Base-by-base conservation (phyloP, 2,113 vertebrate species). In the Solea senegalensis region DNA sequence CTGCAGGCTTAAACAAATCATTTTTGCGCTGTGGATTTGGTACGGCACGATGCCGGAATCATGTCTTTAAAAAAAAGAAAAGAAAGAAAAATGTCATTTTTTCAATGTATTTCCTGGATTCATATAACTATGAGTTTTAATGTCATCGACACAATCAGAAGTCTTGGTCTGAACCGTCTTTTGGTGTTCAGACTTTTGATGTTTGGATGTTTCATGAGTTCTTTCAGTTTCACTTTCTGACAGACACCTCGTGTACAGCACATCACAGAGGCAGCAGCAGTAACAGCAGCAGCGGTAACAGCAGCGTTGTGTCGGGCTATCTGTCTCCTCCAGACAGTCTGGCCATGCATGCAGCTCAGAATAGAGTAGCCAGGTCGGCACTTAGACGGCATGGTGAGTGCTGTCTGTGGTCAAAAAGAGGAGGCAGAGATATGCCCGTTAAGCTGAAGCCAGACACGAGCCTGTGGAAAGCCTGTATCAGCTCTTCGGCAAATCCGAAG, bases 261-360 rank as follows among this genome's bases (percentile, higher is more conserved):
- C 5, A 21, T 16, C 11, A 21, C 52, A 54, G 52, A 16, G 27
- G 52, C 52, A 54, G 52, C 21, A 27, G 51, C 21, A 62, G 78
- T 65, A 52, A 55, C 77, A 46, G 65, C 78, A 46, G 68, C 46
- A 16, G 76, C 55, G 5, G 27, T 11, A 28, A 26, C 26, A 62
- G 78, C 77, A 46, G 65, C 78, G 70, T 59, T 71, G 69, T 85
- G 84, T 86, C 79, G 70, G 73, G 62, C 83, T 89, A 89, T 90
- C 87, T 84, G 84, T 81, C 87, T 85, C 68, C 12, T 76, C 85
- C 85, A 86, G 85, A 87, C 83, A 72, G 84, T 72, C 77, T 53
- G 69, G 70, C 74, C 85, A 58, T 81, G 85, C 85, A 78, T 74
- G 85, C 53, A 56, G 68, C 85, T 85, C 83, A 83, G 81, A 90